A percentile compares a stretch with the other conserved stretches of the same genome.
These are phyloP conservation scores for Samia ricini DNA, from an alignment of 1,140 invertebrate species.

Conservation along the genomic window DNA sequence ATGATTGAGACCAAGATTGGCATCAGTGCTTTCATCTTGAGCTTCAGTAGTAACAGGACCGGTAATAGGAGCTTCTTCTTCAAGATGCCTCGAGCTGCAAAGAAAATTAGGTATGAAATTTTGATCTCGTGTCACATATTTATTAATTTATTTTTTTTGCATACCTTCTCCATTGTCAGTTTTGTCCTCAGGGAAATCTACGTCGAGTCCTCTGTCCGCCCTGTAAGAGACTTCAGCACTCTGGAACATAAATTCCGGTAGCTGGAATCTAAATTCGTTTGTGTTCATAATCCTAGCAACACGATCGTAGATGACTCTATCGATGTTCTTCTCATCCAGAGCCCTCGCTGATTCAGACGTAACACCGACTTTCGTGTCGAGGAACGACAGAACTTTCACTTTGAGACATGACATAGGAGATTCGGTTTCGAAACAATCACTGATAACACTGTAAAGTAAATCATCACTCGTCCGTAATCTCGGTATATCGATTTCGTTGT, in stretches of 20 bases:
- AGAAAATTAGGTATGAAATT: conserved; percentile 17
- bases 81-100: conserved; percentile 80
- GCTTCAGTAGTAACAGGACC: conserved; percentile 86
- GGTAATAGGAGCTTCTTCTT: conserved; percentile 91
- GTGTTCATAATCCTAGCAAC: conserved; percentile 82
- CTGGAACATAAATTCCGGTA: conserved; percentile 86
- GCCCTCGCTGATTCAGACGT: conserved; percentile 79
- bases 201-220: conserved; percentile 82
- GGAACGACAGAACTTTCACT: conserved; percentile 83
- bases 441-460: conserved; percentile 83
- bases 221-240: conserved; percentile 82
- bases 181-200: conserved; percentile 73
- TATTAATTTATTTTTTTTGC: conserved; percentile 6
- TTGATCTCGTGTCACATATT: neutral
- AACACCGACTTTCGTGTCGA: conserved; percentile 83
- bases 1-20: conserved; percentile 88
- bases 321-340: conserved; percentile 80
- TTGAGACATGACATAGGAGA: conserved; percentile 84
- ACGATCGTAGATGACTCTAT: conserved; percentile 85
- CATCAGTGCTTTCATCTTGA: conserved; percentile 90
- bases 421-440: conserved; percentile 83
- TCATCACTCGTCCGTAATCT: conserved; percentile 81
- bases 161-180: conserved; percentile 76
- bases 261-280: conserved; percentile 83
- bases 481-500: conserved; percentile 77